phyloP scores from a whole-genome alignment of 2,888 invertebrate species.

The Bhutanitis thaidina region DNA sequence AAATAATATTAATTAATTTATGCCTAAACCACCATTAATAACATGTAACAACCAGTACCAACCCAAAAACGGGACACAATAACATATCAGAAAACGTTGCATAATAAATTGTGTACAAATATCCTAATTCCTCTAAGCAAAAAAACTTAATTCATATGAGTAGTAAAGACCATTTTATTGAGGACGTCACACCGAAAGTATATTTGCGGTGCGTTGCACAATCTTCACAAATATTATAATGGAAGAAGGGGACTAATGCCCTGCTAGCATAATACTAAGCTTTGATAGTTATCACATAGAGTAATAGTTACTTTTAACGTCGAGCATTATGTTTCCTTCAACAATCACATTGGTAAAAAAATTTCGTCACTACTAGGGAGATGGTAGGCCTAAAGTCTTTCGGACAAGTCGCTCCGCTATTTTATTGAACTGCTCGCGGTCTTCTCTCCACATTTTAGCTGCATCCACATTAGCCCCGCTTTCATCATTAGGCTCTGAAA shows the following conservation, averaged over 20 bases:
- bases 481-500: conserved; percentile 97
- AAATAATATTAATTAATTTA: no score
- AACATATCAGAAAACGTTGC: no score
- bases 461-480: conserved; percentile 99
- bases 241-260: not conserved
- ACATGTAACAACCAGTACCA: no score
- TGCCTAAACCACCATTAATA: no score
- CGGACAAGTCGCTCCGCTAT: conserved; percentile 95
- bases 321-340: not conserved
- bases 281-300: conserved; percentile 6
- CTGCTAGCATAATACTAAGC: not conserved
- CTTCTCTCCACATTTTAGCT: conserved; percentile 99
- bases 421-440: conserved; percentile 94
- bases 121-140: no score
- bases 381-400: conserved; percentile 90
- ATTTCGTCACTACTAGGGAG: conserved; percentile 31
- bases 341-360: not conserved
- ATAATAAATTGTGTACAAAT: no score
- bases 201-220: not conserved
- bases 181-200: not conserved
- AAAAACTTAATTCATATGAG: no score
- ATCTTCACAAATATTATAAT: not conserved
- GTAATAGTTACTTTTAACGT: not conserved
- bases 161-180: not conserved
- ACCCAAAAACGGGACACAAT: no score